These are phyloP conservation scores for Pristionchus mayeri DNA, from an alignment of 2,888 invertebrate genomes.

Conservation along the genomic window DNA sequence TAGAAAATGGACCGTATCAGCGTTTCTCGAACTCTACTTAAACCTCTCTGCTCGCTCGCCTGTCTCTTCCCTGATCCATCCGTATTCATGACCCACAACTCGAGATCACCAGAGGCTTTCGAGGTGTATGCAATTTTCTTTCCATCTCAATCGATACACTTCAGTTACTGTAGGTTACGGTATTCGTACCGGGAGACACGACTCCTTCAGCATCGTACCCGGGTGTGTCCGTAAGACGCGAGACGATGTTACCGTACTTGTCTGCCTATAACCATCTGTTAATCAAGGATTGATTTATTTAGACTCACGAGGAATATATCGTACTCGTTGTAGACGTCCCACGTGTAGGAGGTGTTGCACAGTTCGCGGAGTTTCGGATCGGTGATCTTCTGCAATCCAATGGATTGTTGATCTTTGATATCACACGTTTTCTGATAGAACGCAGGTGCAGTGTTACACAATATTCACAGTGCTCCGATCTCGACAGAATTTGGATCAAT, in stretches of 20 bases:
- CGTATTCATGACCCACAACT: constrained; percentile 69
- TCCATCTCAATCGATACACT: constrained; percentile 58
- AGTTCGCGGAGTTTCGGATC: constrained; percentile 59
- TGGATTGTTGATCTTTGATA: not conserved
- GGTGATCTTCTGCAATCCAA: constrained; percentile 50
- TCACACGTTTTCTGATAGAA: too few species aligned
- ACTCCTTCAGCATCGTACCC: constrained; percentile 73
- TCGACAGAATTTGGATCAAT: too few species aligned
- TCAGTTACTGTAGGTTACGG: not conserved
- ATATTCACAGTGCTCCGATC: too few species aligned
- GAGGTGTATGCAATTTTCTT: constrained; percentile 70
- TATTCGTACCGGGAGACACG: constrained; percentile 39
- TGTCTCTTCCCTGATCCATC: constrained; percentile 62
- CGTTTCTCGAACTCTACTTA: too few species aligned
- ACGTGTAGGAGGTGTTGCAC: constrained; percentile 70
- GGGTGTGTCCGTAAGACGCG: constrained; percentile 62
- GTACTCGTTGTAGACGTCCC: constrained; percentile 71
- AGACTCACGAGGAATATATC: constrained; percentile 62
- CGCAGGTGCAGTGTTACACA: too few species aligned
- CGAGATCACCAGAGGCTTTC: constrained; percentile 67
- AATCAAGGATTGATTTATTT: not conserved
- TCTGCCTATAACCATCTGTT: constrained; percentile 57
- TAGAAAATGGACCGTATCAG: too few species aligned
- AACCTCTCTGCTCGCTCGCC: too few species aligned
- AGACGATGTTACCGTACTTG: constrained; percentile 69